Evolutionary conservation across 2,888 invertebrate species (phyloP), one percentile per base, ranked within the genome.

Genomic region (Cynaeus angustus): DNA sequence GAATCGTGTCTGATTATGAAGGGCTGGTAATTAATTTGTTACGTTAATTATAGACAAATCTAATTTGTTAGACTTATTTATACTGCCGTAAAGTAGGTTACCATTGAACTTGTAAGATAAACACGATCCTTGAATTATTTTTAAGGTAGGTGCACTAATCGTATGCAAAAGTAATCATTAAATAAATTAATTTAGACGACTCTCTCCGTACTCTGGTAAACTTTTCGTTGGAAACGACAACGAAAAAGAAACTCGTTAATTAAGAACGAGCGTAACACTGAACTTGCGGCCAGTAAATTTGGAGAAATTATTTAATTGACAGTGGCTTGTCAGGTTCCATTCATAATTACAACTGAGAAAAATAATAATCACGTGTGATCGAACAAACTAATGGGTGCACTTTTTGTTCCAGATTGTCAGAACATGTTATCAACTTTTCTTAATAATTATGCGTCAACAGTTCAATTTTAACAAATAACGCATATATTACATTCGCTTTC

Each of bases 171-270:
- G 6, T 14, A 12, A 45, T 30, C 12, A 43, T 45, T 58, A 43
- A 56, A 56, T 7, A 7, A 56, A 56, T 56, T 56, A 26, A 58
- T 58, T 58, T 13, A 5, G 56, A 56, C 41, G 58, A 58, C 45
- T 58, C 45, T 56, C 56, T 43, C 45, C 45, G 14, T 28, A 58
- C 28, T 56, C 56, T 45, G 58, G 43, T 45, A 43, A 21, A 26
- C 26, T 45, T 58, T 58, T 38, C 12, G 10, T 26, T 28, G 12
- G 14, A 30, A 33, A 12, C 21, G 26, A 12, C 8, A 33, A n/a
- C n/a, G n/a, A n/a, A n/a, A 38, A 41, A 56, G 41, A 56, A 45
- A 58, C 8, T 16, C 13, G 21, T 21, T 38, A 14, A 58, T 28
- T 9, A 58, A 43, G 14, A 8, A n/a, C n/a, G 9, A 58, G 21